Evolutionary conservation across 2,113 vertebrate species (phyloP).

Genomic region (Leiothrix lutea): DNA sequence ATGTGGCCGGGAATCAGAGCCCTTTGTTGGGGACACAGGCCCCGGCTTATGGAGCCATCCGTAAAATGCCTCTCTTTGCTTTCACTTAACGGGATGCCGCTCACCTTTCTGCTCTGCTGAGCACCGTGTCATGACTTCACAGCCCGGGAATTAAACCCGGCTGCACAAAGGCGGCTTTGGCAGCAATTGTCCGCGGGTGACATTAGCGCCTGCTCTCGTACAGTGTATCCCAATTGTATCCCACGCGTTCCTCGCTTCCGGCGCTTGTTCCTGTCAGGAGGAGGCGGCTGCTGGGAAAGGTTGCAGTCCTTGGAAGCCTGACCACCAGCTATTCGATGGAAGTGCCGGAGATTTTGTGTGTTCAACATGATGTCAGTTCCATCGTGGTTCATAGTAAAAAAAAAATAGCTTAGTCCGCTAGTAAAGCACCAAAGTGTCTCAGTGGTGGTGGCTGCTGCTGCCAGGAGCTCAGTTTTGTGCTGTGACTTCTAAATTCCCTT

Average conservation of each 20-base stretch:
- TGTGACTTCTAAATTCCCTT: neutral
- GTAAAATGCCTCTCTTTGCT: constrained; percentile 39
- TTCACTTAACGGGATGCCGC: neutral
- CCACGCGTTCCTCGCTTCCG: neutral
- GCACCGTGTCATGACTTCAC: constrained; percentile 58
- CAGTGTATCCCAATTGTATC: neutral
- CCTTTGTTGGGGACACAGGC: constrained; percentile 11
- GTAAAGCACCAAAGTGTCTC: neutral
- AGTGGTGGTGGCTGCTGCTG: neutral
- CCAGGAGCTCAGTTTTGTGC: neutral
- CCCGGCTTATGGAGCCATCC: constrained; percentile 19
- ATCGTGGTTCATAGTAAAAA: neutral
- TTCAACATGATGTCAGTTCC: neutral
- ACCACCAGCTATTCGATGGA: neutral
- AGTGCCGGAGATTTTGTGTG: neutral
- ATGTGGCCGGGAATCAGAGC: constrained; percentile 30
- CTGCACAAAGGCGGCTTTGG: constrained; percentile 34
- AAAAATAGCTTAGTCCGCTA: neutral
- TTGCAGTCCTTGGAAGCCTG: neutral
- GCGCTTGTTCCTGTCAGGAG: neutral
- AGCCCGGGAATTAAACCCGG: constrained; percentile 39
- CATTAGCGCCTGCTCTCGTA: neutral
- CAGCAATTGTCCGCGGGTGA: constrained; percentile 29
- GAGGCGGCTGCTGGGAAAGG: neutral
- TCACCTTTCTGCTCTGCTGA: constrained; percentile 72